Evolutionary conservation across 2,888 invertebrate species (phyloP).

Genomic region (Rhyacophila evoluta): DNA sequence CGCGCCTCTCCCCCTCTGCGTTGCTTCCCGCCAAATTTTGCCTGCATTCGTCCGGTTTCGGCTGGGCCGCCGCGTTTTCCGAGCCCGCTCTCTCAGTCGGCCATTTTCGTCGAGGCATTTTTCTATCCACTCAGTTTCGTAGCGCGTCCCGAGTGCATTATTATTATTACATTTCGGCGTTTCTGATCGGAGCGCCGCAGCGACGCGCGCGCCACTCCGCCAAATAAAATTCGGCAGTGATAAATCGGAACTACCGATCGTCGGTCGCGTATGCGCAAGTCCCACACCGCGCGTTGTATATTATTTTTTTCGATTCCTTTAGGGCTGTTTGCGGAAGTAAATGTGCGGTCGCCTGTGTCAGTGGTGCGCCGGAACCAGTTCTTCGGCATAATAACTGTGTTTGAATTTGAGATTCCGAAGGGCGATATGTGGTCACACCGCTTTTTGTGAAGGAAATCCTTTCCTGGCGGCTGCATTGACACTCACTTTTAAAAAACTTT

Average conservation of each 20-base stretch:
- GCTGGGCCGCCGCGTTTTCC: constrained; percentile 51
- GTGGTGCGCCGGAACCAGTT: constrained; percentile 25
- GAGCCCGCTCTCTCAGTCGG: constrained; percentile 45
- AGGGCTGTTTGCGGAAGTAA: constrained; percentile 39
- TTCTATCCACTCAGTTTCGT: constrained; percentile 51
- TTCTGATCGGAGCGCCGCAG: constrained; percentile 31
- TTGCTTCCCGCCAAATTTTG: constrained; percentile 44
- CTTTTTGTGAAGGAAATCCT: constrained; percentile 22
- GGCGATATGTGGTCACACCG: constrained; percentile 25
- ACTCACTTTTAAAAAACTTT: background rate
- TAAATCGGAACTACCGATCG: constrained; percentile 35
- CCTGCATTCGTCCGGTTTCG: constrained; percentile 55
- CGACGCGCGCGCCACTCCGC: constrained; percentile 1
- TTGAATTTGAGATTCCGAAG: background rate
- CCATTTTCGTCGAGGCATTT: constrained; percentile 51
- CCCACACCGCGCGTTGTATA: constrained; percentile 23
- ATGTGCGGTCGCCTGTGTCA: constrained; percentile 20
- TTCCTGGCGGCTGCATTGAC: background rate
- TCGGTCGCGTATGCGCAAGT: constrained; percentile 17
- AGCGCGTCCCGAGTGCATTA: constrained; percentile 51
- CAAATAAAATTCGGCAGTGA: constrained; percentile 30
- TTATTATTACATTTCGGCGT: constrained; percentile 29
- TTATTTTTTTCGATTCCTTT: constrained; percentile 15
- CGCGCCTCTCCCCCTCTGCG: constrained; percentile 38
- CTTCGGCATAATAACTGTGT: constrained; percentile 5